Evolutionary conservation across 2,797 vertebrate species (phyloP), one percentile per base, ranked within the genome.

Genomic region (Mastacembelus armatus): DNA sequence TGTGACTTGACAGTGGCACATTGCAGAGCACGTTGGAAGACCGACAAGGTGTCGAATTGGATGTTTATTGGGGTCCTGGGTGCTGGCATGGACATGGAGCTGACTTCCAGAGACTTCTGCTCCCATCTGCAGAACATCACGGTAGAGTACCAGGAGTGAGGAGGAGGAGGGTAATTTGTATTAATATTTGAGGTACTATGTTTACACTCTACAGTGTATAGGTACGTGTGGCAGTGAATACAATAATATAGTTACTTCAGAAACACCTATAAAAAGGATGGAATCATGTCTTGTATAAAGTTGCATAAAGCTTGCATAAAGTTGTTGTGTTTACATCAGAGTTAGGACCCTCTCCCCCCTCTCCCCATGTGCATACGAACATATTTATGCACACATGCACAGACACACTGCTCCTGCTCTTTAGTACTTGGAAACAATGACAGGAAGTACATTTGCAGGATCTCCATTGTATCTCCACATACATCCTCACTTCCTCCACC

Each of bases 391-490:
- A 49, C 48, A 10, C 55, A 51, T 38, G 44, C 42, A 61, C 32
- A 68, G 48, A 77, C 74, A 72, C 66, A 29, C 58, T 77, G 71
- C 84, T 84, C 64, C 77, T 78, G n/a, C n/a, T n/a, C 78, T 42
- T 9, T n/a, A 66, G 32, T 50, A 51, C 83, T 72, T 18, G 21
- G 22, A 62, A 71, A 85, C 85, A 89, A 86, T 82, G 52, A 56
- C 82, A 77, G 90, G 88, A 92, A 92, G 86, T 88, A 76, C 90
- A 89, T 89, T 88, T 85, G 80, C 38, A 1, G 81, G 81, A 69
- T 71, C 59, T 55, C 82, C 50, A 88, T 92, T 92, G 86, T 92
- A 74, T 89, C 88, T 89, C 85, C 59, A 64, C 72, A 86, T 86
- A 85, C 54, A 52, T 88, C 79, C 85, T 66, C 0, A n/a, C 84